Conservation (phyloP, 1,140 invertebrate species). For the Lordiphosa stackelbergi region DNA sequence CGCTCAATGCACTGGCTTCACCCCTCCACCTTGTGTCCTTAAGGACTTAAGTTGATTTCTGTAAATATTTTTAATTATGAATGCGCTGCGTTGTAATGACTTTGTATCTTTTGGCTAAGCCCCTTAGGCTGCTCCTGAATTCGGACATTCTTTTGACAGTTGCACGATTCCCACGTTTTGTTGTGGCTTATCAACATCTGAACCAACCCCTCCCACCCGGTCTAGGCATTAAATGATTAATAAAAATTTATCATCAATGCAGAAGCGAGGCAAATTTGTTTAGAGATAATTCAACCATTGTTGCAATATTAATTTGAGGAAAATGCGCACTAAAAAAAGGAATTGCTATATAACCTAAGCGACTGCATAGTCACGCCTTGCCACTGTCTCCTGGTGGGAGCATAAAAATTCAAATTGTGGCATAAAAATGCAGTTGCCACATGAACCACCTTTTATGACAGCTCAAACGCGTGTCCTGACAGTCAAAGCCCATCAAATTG, state of each 20-base stretch:
- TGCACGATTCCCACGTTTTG: conserved; percentile 51
- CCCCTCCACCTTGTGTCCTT: not conserved
- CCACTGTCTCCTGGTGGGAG: not conserved
- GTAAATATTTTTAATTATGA: conserved; percentile 69
- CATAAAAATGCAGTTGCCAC: conserved; percentile 67
- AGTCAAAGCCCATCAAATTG: conserved; percentile 58
- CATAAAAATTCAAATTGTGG: conserved; percentile 62
- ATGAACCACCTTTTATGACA: conserved; percentile 48
- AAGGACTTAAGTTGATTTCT: conserved; percentile 29
- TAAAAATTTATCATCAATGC: conserved; percentile 57
- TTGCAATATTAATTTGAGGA: conserved; percentile 33
- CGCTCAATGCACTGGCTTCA: conserved; percentile 37
- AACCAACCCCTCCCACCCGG: conserved; percentile 4
- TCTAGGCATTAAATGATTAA: conserved; percentile 63
- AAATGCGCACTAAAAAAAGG: conserved; percentile 33
- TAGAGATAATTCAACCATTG: conserved; percentile 31
- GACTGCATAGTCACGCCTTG: conserved; percentile 34
- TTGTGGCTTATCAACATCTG: conserved; percentile 46
- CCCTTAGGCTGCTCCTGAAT: conserved; percentile 19
- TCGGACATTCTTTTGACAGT: conserved; percentile 29
- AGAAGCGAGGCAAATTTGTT: conserved; percentile 50
- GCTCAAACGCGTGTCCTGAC: conserved; percentile 42
- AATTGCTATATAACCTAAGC: conserved; percentile 13
- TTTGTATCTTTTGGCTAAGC: conserved; percentile 50
- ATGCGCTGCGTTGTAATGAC: conserved; percentile 60